Evolutionary conservation across 2,888 invertebrate genomes (phyloP).

Genomic region (Homarus gammarus): DNA sequence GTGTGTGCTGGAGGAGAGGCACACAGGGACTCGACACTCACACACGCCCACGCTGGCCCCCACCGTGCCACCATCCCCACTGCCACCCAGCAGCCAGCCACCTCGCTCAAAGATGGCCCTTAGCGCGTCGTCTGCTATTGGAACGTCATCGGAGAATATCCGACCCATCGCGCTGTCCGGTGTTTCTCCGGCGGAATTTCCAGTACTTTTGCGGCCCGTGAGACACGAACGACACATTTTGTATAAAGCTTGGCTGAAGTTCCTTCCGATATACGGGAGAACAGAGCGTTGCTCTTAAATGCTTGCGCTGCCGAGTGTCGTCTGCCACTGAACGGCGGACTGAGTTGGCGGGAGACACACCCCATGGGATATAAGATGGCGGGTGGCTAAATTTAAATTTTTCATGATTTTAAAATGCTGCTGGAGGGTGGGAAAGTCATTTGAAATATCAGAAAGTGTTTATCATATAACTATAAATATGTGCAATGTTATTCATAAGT

Average conservation of each 20-base stretch:
- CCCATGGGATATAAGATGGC: conserved; percentile 57
- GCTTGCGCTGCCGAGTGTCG: conserved; percentile 64
- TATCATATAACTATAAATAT: neutral
- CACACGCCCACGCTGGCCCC: conserved; percentile 56
- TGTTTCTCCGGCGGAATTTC: conserved; percentile 53
- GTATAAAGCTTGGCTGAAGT: conserved; percentile 52
- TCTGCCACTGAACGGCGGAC: conserved; percentile 68
- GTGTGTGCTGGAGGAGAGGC: conserved; percentile 56
- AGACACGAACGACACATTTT: conserved; percentile 59
- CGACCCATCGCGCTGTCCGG: conserved; percentile 50
- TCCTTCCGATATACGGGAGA: conserved; percentile 56
- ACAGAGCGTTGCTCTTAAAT: conserved; percentile 35
- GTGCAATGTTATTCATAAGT: neutral
- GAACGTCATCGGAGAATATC: conserved; percentile 57
- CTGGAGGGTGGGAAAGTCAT: neutral
- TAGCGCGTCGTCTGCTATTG: conserved; percentile 68
- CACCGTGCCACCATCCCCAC: conserved; percentile 56
- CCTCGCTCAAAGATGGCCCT: conserved; percentile 69
- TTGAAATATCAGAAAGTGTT: neutral
- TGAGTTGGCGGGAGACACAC: conserved; percentile 70
- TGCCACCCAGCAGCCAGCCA: conserved; percentile 45
- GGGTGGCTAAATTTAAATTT: conserved; percentile 38
- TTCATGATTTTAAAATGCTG: neutral
- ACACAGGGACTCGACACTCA: conserved; percentile 32
- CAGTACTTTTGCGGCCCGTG: conserved; percentile 31